A percentile compares a stretch with the other conserved stretches of the same genome.
Conservation (phyloP, 2,113 vertebrate species). For the Misgurnus mizolepis region DNA sequence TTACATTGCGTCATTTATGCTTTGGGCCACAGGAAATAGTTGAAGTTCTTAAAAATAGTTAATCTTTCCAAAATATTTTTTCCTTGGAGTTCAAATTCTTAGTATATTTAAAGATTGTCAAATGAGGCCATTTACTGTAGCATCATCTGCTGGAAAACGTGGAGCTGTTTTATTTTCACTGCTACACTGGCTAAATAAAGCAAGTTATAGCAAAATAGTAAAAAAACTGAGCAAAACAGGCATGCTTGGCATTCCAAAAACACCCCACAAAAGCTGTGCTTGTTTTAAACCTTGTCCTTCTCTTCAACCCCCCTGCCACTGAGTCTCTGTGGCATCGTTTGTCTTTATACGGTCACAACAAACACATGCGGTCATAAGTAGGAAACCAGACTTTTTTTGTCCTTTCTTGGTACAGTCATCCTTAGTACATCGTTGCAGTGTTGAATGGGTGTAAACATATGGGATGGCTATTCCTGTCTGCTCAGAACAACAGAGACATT, state of each 20-base stretch:
- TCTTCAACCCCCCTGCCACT: neutral
- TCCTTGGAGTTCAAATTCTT: slow-evolving; percentile 40
- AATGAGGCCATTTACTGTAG: slow-evolving; percentile 10
- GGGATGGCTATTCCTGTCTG: slow-evolving; percentile 52
- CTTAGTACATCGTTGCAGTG: slow-evolving; percentile 40
- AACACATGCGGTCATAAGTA: slow-evolving; percentile 55
- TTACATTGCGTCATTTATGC: slow-evolving; percentile 4
- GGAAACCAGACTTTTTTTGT: slow-evolving; percentile 55
- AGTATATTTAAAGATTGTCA: slow-evolving; percentile 39
- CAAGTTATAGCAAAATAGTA: neutral
- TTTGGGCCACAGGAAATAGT: slow-evolving; percentile 42
- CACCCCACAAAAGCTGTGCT: slow-evolving; percentile 27
- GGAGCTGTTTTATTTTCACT: neutral
- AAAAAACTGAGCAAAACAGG: slow-evolving; percentile 17
- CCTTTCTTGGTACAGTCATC: slow-evolving; percentile 54
- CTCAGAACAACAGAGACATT: slow-evolving; percentile 48
- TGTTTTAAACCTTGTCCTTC: slow-evolving; percentile 33
- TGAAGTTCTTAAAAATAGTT: slow-evolving; percentile 43
- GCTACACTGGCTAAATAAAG: slow-evolving; percentile 41
- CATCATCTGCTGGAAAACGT: slow-evolving; percentile 6
- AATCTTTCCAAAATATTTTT: slow-evolving; percentile 48
- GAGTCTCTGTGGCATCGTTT: slow-evolving; percentile 52
- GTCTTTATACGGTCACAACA: slow-evolving; percentile 62
- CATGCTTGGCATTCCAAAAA: slow-evolving; percentile 42
- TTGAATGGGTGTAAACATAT: slow-evolving; percentile 50